These are phyloP conservation scores for Andrena bicolor DNA, from an alignment of 2,888 invertebrate species.

Conservation along the genomic window DNA sequence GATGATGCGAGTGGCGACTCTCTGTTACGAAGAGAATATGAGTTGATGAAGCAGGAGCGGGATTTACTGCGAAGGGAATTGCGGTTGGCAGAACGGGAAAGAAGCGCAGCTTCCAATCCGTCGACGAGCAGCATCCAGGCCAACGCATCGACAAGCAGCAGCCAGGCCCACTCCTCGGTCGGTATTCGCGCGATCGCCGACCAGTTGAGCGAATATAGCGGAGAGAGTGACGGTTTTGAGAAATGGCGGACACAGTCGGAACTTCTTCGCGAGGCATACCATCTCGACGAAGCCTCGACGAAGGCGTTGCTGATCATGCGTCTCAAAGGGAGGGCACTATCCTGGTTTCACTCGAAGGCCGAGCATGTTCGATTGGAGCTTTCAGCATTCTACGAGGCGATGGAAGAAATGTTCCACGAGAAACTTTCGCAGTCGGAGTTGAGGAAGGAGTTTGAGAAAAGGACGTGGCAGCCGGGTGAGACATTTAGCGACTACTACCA, in stretches of 20 bases:
- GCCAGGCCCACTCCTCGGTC: background rate
- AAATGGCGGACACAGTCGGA: constrained; percentile 12
- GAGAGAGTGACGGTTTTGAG: background rate
- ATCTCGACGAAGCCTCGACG: background rate
- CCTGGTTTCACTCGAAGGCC: constrained; percentile 14
- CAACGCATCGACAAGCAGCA: background rate
- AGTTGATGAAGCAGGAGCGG: background rate
- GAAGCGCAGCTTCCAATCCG: background rate
- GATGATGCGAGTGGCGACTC: background rate
- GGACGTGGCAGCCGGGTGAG: background rate
- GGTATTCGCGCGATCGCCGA: background rate
- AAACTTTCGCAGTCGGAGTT: background rate
- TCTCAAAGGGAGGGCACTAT: background rate
- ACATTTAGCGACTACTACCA: constrained; percentile 7
- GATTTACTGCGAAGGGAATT: background rate
- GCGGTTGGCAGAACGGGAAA: constrained; percentile 8
- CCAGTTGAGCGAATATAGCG: background rate
- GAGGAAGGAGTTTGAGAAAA: constrained; percentile 5
- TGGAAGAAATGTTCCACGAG: constrained; percentile 12
- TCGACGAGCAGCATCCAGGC: background rate
- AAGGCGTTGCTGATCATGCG: background rate
- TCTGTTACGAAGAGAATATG: background rate
- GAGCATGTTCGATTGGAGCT: background rate
- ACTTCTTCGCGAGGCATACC: constrained; percentile 1
- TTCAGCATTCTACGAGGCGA: background rate